Evolutionary conservation across 2,797 vertebrate species (phyloP).

Genomic region (Lagorchestes hirsutus): DNA sequence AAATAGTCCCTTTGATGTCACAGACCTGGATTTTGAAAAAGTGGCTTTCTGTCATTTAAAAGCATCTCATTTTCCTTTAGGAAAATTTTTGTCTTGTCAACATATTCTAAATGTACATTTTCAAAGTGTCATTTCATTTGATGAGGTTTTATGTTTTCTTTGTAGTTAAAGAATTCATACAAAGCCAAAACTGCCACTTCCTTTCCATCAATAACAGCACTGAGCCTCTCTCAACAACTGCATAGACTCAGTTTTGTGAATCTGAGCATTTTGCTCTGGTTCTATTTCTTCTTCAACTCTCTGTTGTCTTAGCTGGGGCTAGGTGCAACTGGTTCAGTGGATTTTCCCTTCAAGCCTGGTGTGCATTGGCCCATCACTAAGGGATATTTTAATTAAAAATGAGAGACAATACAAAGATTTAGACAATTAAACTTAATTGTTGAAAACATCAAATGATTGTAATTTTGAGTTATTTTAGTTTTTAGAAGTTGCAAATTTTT

Average conservation of each 20-base stretch:
- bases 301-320: background rate
- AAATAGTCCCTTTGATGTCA: background rate
- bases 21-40: background rate
- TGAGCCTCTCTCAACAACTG: background rate
- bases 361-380: background rate
- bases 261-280: background rate
- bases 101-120: background rate
- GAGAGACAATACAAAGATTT: background rate
- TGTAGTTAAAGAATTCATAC: background rate
- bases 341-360: background rate
- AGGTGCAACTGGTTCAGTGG: background rate
- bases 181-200: background rate
- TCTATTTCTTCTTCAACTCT: background rate
- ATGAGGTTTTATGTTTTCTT: background rate
- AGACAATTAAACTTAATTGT: background rate
- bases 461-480: background rate
- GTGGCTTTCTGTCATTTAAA: background rate
- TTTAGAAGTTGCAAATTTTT: background rate
- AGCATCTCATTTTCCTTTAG: background rate
- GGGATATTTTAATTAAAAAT: background rate
- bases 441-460: background rate
- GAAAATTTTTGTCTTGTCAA: background rate
- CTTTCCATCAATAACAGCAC: background rate
- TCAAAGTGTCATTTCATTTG: background rate
- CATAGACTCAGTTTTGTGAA: background rate